Base-by-base conservation (phyloP, 2,797 vertebrate genomes). In the Eremophila alpestris region DNA sequence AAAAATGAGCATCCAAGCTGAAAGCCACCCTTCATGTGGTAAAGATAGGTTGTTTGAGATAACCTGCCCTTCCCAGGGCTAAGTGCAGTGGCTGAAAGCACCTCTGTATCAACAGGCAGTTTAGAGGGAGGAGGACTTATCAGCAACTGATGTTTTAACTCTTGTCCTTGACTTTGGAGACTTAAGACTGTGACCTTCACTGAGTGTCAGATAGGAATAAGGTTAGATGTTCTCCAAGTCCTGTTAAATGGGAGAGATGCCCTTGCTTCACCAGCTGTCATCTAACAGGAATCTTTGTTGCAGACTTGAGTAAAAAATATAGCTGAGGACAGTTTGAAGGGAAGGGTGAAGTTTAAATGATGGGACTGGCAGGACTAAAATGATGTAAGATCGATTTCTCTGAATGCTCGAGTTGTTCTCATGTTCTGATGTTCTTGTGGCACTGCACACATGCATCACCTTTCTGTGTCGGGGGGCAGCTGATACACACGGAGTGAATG, bases 401-500 rank as follows among this genome's bases (percentile, higher is more conserved):
- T 60, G 49, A 38, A 41, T 41, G 46, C 46, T 85, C 62, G 43
- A 46, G 18, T 7, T n/a, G 24, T 58, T 68, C 19, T 80, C 54
- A 20, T n/a, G 16, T 46, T 20, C 17, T 32, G 8, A 6, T 48
- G 16, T 74, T 74, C 27, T 41, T 68, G 7, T 58, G 49, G 29
- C n/a, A 32, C 16, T 63, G 58, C 34, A 80, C 16, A 6, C 6
- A 7, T 13, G 9, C 38, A 36, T 64, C 54, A 49, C 32, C 36
- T 79, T 68, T 68, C 48, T 69, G 27, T 67, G 52, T 40, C 2
- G 5, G 43, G 13, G 20, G 11, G 6, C 46, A 78, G 40, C 36
- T 51, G 27, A 7, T 55, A 21, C 10, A 20, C 0, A 0, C 71
- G 29, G 23, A 63, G 48, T 65, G 59, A 40, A 12, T 69, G 51